A percentile compares a stretch with the other conserved stretches of the same genome.
phyloP scores from a whole-genome alignment of 2,888 invertebrate species.

The Polyommatus icarus region DNA sequence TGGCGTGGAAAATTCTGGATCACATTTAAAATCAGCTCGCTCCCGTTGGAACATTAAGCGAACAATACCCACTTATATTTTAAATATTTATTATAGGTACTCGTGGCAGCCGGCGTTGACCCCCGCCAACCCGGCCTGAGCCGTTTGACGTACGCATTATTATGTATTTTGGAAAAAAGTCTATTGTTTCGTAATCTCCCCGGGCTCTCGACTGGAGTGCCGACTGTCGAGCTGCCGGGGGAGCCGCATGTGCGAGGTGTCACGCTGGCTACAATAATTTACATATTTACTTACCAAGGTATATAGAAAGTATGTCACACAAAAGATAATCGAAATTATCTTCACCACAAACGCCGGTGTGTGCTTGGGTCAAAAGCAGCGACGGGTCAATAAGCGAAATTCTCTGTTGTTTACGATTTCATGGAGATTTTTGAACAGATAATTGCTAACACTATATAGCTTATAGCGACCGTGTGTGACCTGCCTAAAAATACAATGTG shows the following conservation, averaged over 20 bases:
- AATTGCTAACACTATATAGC: background rate
- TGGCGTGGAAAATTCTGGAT: background rate
- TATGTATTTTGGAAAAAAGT: slow-evolving; percentile 76
- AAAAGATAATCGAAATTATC: no score
- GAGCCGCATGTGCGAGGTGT: slow-evolving; percentile 61
- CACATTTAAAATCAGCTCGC: background rate
- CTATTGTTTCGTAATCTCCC: slow-evolving; percentile 78
- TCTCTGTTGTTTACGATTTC: background rate
- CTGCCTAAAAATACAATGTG: slow-evolving; percentile 57
- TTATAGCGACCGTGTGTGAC: background rate
- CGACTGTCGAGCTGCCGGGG: slow-evolving; percentile 54
- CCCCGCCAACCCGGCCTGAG: slow-evolving; percentile 56
- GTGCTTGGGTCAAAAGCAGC: no score
- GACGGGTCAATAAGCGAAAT: no score
- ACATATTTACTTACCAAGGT: background rate
- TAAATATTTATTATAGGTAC: slow-evolving; percentile 16
- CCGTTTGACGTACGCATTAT: slow-evolving; percentile 75
- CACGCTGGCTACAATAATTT: slow-evolving; percentile 41
- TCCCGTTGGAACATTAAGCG: background rate
- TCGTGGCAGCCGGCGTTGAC: background rate
- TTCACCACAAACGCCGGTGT: no score
- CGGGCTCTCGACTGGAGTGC: slow-evolving; percentile 62
- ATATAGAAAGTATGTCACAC: background rate
- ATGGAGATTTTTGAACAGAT: background rate
- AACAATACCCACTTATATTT: slow-evolving; percentile 16